phyloP scores from a whole-genome alignment of 2,113 vertebrate genomes.

The Myodes glareolus region DNA sequence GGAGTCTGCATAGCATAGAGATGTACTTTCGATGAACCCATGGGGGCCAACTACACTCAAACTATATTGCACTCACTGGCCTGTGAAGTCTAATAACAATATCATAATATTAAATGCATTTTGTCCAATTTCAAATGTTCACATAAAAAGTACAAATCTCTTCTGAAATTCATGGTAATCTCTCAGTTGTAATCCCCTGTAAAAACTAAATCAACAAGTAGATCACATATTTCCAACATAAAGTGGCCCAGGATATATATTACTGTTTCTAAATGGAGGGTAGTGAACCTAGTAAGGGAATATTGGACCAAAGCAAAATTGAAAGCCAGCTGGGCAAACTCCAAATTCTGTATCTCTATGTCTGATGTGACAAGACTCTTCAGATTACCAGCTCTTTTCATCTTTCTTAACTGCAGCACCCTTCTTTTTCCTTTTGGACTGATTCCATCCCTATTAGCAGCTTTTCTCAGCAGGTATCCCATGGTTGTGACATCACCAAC shows the following conservation, averaged over 20 bases:
- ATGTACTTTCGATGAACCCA: background rate
- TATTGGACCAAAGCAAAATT: background rate
- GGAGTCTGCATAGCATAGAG: too few species aligned
- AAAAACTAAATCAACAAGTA: background rate
- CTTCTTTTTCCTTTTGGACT: background rate
- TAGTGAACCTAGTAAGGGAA: background rate
- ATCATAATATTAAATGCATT: too few species aligned
- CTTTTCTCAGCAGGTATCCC: too few species aligned
- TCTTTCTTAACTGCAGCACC: too few species aligned
- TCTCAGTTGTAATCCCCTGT: background rate
- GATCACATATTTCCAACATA: background rate
- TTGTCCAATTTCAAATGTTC: background rate
- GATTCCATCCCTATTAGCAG: background rate
- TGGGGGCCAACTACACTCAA: background rate
- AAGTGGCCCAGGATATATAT: background rate
- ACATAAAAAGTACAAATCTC: background rate
- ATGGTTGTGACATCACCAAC: too few species aligned
- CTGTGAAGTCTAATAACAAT: background rate
- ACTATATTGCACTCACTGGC: background rate
- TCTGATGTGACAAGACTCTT: too few species aligned
- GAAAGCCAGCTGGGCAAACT: background rate
- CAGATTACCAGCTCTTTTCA: too few species aligned
- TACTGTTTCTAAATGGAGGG: background rate
- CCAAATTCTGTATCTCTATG: too few species aligned
- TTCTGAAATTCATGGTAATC: background rate